Evolutionary conservation across 2,888 invertebrate genomes (phyloP), one percentile per base, ranked within the genome.

Genomic region (Gortyna flavago): DNA sequence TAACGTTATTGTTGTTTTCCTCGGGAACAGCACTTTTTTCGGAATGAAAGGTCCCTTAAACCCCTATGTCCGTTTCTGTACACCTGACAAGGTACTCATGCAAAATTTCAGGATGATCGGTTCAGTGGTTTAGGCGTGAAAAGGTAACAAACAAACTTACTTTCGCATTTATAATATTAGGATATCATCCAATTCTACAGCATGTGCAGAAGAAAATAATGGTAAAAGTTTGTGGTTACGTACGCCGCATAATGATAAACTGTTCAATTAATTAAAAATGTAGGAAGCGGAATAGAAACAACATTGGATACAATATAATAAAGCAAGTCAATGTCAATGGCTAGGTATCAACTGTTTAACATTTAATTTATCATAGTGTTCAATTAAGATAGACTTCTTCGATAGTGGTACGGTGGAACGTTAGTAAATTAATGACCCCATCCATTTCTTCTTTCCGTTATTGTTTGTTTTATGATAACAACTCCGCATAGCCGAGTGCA

Each of bases 341-440:
- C 4, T 71, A 11, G 9, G 6, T 38, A 16, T 41, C 7, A 35
- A n/a, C 18, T 38, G 35, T 48, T 35, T 0, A n/a, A 18, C 2
- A 18, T 72, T 72, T 57, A 18, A 68, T 73, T 68, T 25, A 54
- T 2, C 7, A 67, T 29, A 69, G 41, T 74, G 51, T n/a, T 62
- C 32, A 41, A 32, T 4, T 18, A 21, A 16, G 9, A 29, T 44
- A 21, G 29, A 66, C 7, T 3, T 11, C 3, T 13, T 13, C 66
- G 44, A 44, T 44, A 29, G 66, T 0, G 13, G 29, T 2, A 7
- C 66, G 44, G 11, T 29, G 11, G 1, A 29, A 29, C 11, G 3
- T 66, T 21, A 44, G 41, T 66, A 21, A 29, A 44, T 21, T 29
- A 41, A 44, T 21, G 41, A 48, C 7, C 9, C 5, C 18, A 38